Evolutionary conservation across 2,797 vertebrate species (phyloP), one percentile per base, ranked within the genome.

Genomic region (Lindbergichthys nudifrons): DNA sequence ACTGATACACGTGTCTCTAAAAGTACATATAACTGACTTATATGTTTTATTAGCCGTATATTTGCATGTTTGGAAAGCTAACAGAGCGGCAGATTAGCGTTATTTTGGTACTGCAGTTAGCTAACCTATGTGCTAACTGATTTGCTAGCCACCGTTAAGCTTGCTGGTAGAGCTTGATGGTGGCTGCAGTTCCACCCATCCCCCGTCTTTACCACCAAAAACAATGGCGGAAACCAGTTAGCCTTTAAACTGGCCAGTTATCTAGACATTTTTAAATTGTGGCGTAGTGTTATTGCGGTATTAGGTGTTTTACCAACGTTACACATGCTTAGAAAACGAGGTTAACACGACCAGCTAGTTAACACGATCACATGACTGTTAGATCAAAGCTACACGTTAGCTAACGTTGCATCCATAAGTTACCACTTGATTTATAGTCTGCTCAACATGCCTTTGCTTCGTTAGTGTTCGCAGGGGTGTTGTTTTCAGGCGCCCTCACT

Each of bases 171-270:
- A 74, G 82, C 79, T 84, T n/a, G 77, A 59, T 73, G 79, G 68
- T 84, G 82, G 81, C 75, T 84, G 88, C 87, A 90, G 82, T 74
- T 86, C 85, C 90, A 92, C 93, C 93, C 93, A 92, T 92, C 93
- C 92, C 91, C 91, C 92, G 91, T 92, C 88, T 86, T 86, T 85
- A 89, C 65, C 76, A 75, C 67, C 82, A 89, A 90, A 92, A 92
- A 93, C 92, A 92, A 94, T 93, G 90, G 92, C 88, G 90, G 88
- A 90, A 88, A 84, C 76, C 80, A 82, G 79, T 74, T 70, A 76
- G 82, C 77, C 30, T 70, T 21, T 13, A 23, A 77, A 77, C 61
- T 30, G 72, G 9, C 57, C 60, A 4, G 10, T 65, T 65, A 72
- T 61, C 16, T 53, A n/a, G 0, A 0, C 23, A 1, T 43, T 50